A percentile compares a stretch with the other conserved stretches of the same genome.
phyloP scores from a whole-genome alignment of 1,140 invertebrate genomes.

The Sarcophaga peregrina region DNA sequence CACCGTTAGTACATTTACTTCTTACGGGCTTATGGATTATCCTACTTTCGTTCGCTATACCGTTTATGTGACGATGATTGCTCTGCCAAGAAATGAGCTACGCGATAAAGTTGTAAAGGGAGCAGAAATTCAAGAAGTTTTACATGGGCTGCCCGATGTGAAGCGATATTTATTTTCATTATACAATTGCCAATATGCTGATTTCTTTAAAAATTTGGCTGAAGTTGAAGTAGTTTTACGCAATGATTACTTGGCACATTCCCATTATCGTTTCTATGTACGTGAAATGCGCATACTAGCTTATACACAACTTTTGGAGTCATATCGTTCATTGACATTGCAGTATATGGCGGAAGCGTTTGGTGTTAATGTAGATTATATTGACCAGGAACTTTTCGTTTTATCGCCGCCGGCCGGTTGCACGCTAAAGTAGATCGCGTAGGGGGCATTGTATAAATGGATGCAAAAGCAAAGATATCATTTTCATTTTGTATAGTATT shows the following conservation, averaged over 20 bases:
- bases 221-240: conserved; percentile 87
- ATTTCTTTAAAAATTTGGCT: conserved; percentile 90
- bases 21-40: conserved; percentile 98
- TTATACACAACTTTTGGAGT: conserved; percentile 96
- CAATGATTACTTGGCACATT: conserved; percentile 89
- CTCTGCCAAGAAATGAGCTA: conserved; percentile 83
- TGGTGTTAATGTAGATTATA: conserved; percentile 92
- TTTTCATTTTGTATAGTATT: too few species aligned
- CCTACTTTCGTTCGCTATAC: conserved; percentile 91
- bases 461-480: too few species aligned
- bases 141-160: conserved; percentile 88
- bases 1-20: conserved; percentile 99
- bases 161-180: conserved; percentile 93
- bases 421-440: conserved; percentile 99
- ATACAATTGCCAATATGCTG: conserved; percentile 96
- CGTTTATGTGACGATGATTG: conserved; percentile 87
- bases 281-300: conserved; percentile 97
- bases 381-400: conserved; percentile 91
- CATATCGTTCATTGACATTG: conserved; percentile 93
- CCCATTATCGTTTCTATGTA: conserved; percentile 96
- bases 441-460: conserved; percentile 95
- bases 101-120: conserved; percentile 90
- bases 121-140: conserved; percentile 94
- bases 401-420: conserved; percentile 94
- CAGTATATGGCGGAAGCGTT: conserved; percentile 98